Conservation (phyloP, 2,113 vertebrate species). For the Steatornis caripensis region DNA sequence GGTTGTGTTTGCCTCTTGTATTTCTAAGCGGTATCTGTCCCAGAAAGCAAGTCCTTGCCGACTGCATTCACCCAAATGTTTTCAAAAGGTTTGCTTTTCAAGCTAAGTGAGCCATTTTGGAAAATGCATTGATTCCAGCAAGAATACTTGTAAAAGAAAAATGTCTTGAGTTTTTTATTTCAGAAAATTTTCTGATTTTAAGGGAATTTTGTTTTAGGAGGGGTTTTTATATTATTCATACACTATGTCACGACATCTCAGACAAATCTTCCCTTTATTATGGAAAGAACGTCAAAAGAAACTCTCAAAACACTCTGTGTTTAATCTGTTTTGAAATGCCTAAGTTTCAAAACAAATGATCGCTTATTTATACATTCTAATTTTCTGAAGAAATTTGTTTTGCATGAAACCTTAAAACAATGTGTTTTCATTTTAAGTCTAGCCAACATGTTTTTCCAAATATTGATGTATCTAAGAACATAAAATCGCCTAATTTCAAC, state of each 20-base stretch:
- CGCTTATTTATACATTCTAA: neutral
- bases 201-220: neutral
- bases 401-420: neutral
- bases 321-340: neutral
- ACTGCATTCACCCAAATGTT: neutral
- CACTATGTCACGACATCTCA: neutral
- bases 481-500: neutral
- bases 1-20: neutral
- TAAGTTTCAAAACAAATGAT: neutral
- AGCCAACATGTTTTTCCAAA: neutral
- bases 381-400: neutral
- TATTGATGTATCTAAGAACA: neutral
- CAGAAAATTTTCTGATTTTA: neutral
- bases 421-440: slow-evolving; percentile 5
- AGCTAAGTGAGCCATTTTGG: neutral
- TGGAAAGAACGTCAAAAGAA: neutral
- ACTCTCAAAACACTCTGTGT: neutral
- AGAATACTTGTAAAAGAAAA: neutral
- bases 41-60: neutral
- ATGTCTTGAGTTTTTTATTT: neutral
- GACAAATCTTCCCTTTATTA: neutral
- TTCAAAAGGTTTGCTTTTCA: neutral
- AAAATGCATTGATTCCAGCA: neutral
- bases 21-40: neutral
- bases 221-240: neutral